These are phyloP conservation scores for Allobates femoralis DNA, from an alignment of 2,797 vertebrate species.

Conservation along the genomic window DNA sequence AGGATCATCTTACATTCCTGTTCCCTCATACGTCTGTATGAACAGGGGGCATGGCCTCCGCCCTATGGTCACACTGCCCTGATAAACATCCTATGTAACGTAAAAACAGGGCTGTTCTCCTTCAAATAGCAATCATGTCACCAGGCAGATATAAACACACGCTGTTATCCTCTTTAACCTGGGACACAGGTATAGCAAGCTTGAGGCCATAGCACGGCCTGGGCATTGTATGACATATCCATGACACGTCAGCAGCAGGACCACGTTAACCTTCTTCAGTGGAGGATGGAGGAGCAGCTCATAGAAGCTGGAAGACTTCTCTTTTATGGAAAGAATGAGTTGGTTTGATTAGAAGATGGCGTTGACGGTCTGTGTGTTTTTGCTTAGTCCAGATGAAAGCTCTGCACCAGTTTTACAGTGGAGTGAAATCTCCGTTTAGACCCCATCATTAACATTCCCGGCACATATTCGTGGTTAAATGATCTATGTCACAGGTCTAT, in stretches of 20 bases:
- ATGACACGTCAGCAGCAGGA: not conserved
- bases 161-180: too few species aligned
- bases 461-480: slow-evolving; percentile 41
- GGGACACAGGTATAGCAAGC: too few species aligned
- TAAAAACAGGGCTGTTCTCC: too few species aligned
- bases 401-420: not conserved
- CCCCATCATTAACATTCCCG: slow-evolving; percentile 18
- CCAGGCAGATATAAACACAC: too few species aligned
- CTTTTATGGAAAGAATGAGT: not conserved
- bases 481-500: slow-evolving; percentile 38
- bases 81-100: too few species aligned
- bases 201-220: too few species aligned
- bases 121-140: too few species aligned
- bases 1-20: too few species aligned
- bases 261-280: not conserved
- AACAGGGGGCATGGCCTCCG: too few species aligned
- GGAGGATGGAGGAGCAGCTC: not conserved
- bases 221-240: too few species aligned
- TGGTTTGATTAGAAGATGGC: slow-evolving; percentile 12
- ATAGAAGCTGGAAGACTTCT: not conserved
- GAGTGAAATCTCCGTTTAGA: not conserved
- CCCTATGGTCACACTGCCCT: too few species aligned
- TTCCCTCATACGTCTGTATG: too few species aligned
- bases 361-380: not conserved
- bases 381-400: not conserved